These are phyloP conservation scores for Amyelois transitella DNA, from an alignment of 1,140 invertebrate species.

Conservation along the genomic window DNA sequence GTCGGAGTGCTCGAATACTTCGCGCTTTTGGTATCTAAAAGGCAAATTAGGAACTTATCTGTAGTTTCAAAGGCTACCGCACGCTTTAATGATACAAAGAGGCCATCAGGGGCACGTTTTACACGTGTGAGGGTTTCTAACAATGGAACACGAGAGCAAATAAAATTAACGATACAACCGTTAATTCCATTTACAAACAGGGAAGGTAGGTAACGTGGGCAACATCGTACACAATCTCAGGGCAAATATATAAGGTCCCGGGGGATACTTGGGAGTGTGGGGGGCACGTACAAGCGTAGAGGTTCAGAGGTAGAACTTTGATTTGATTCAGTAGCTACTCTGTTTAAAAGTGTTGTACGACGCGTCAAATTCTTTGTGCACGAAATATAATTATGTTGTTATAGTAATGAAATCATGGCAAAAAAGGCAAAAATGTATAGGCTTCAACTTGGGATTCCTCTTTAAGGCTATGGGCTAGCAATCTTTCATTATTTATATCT, in stretches of 20 bases:
- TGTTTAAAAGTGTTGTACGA: not conserved
- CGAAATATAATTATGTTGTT: not conserved
- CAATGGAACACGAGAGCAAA: constrained; percentile 33
- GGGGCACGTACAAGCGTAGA: constrained; percentile 17
- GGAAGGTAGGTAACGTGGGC: constrained; percentile 28
- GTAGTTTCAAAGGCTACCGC: constrained; percentile 28
- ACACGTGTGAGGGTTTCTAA: constrained; percentile 8
- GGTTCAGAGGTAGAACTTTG: constrained; percentile 21
- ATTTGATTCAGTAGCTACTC: constrained; percentile 17
- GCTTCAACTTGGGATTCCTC: no score
- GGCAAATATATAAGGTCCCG: constrained; percentile 33
- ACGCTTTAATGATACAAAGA: constrained; percentile 2
- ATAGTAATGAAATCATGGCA: no score
- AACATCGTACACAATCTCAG: constrained; percentile 40
- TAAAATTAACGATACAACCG: constrained; percentile 41
- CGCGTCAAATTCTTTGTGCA: not conserved
- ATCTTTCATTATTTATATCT: no score
- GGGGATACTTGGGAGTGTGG: constrained; percentile 32
- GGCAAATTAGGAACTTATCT: constrained; percentile 62
- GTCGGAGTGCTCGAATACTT: constrained; percentile 53
- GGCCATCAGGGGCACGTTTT: not conserved
- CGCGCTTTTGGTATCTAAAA: constrained; percentile 63
- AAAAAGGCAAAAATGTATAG: no score
- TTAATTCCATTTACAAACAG: constrained; percentile 51
- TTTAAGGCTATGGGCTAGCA: no score